Conservation (phyloP, 92 coral and sea anemone genomes). For the Actinostola sp. region DNA sequence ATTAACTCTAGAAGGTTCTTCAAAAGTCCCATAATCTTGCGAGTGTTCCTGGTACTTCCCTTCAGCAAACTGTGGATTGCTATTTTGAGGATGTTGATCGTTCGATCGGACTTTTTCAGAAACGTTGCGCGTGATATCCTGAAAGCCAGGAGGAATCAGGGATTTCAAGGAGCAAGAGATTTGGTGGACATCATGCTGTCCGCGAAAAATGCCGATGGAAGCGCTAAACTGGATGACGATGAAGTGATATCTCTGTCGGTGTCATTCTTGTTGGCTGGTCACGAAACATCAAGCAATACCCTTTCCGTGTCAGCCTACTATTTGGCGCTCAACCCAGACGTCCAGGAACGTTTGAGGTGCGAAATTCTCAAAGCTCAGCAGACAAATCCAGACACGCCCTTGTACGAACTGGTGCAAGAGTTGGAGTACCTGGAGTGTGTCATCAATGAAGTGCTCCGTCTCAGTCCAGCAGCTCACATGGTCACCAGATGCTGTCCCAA, state of each 20-base stretch:
- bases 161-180: conserved; percentile 20
- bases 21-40: not conserved
- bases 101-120: not conserved
- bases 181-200: conserved; percentile 38
- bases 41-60: not conserved
- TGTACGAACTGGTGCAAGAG: conserved; percentile 66
- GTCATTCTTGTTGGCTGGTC: conserved; percentile 50
- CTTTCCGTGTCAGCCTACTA: conserved; percentile 54
- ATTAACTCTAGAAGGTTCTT: not conserved
- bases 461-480: conserved; percentile 50
- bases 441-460: conserved; percentile 63
- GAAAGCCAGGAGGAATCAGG: conserved; percentile 5
- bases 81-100: not conserved
- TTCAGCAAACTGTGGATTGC: not conserved
- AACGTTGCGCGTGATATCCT: conserved; percentile 1
- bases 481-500: conserved; percentile 47
- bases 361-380: conserved; percentile 48
- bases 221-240: conserved; percentile 41
- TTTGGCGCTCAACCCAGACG: conserved; percentile 65
- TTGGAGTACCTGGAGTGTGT: conserved; percentile 78
- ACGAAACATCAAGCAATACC: conserved; percentile 56
- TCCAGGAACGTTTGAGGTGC: conserved; percentile 45
- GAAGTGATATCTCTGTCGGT: conserved; percentile 51
- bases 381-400: conserved; percentile 48
- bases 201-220: conserved; percentile 45